Conservation (phyloP, 1,140 invertebrate genomes). For the Muscidifurax raptorellus region DNA sequence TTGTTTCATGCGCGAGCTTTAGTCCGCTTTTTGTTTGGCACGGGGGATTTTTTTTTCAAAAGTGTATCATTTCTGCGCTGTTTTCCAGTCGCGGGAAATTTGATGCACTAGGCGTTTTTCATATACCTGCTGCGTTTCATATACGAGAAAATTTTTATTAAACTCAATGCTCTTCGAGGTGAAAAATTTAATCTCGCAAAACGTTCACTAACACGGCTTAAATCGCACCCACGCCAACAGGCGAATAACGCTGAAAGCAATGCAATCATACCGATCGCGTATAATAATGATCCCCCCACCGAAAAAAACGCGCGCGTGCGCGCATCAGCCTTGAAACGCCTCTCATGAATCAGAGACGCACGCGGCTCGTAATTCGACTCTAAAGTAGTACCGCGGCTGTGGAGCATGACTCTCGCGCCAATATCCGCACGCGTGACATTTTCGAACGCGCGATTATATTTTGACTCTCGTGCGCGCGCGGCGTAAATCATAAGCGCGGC, state of each 20-base stretch:
- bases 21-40: background rate
- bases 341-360: constrained; percentile 24
- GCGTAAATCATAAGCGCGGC: constrained; percentile 10
- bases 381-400: background rate
- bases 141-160: too few species aligned
- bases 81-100: background rate
- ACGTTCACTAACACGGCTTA: too few species aligned
- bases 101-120: too few species aligned
- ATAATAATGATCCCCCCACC: background rate
- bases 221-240: too few species aligned
- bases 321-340: background rate
- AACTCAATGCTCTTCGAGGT: too few species aligned
- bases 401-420: background rate
- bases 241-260: too few species aligned
- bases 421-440: background rate
- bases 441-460: constrained; percentile 21
- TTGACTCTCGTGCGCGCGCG: background rate
- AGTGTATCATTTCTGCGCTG: background rate
- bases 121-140: too few species aligned
- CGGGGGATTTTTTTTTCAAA: background rate
- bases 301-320: background rate
- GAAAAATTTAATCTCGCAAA: too few species aligned
- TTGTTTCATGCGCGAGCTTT: background rate
- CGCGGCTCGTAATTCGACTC: constrained; percentile 29
- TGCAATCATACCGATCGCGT: background rate